Evolutionary conservation across 2,113 vertebrate species (phyloP).

Genomic region (Galeopterus variegatus): DNA sequence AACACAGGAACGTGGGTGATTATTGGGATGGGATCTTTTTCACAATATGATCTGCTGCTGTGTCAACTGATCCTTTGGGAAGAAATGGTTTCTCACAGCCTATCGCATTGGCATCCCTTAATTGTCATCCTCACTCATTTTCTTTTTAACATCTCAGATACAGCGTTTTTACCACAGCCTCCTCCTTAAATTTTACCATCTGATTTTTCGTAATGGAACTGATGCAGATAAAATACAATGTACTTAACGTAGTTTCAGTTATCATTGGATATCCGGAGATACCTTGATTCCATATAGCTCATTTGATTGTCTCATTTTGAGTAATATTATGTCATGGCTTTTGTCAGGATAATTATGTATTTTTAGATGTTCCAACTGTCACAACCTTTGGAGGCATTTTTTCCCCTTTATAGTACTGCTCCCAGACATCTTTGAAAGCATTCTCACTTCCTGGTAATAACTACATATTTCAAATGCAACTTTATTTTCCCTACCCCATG

Average conservation of each 20-base stretch:
- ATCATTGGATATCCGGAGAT: not conserved
- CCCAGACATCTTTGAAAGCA: not conserved
- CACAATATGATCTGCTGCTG: not conserved
- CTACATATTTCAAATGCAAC: not conserved
- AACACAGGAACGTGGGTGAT: not conserved
- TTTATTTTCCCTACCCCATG: not conserved
- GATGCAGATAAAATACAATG: not conserved
- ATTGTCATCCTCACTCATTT: not conserved
- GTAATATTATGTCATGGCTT: not conserved
- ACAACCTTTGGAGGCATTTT: not conserved
- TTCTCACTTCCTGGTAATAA: not conserved
- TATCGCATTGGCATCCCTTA: not conserved
- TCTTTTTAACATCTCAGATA: not conserved
- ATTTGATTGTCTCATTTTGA: not conserved
- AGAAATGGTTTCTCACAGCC: not conserved
- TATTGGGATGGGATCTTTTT: not conserved
- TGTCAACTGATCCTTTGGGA: not conserved
- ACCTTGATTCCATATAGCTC: not conserved
- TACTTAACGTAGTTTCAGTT: not conserved
- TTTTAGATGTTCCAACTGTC: not conserved
- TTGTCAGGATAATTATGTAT: not conserved
- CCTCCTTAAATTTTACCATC: not conserved
- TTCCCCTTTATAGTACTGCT: not conserved
- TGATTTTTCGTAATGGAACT: conserved; percentile 19
- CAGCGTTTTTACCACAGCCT: not conserved